A percentile compares a stretch with the other conserved stretches of the same genome.
Conservation (phyloP, 2,888 invertebrate species). For the Zaprionus obscuricornis region DNA sequence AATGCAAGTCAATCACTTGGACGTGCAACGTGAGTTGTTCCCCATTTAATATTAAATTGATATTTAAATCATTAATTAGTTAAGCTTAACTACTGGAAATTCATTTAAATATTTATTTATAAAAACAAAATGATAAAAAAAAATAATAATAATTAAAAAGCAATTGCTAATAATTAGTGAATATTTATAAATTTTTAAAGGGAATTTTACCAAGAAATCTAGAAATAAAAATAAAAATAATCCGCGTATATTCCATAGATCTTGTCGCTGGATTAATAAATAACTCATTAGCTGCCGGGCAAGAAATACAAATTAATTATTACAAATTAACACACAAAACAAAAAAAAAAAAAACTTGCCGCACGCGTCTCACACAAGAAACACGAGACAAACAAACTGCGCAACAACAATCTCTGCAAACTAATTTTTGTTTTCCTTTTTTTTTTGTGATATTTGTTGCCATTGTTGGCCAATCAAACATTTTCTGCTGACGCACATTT, state of each 20-base stretch:
- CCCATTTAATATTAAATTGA: no score
- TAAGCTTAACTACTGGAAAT: slow-evolving; percentile 37
- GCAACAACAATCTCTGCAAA: slow-evolving; percentile 23
- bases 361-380: slow-evolving; percentile 55
- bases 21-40: no score
- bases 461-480: slow-evolving; percentile 50
- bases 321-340: slow-evolving; percentile 65
- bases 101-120: no score
- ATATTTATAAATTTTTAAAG: not conserved
- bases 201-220: slow-evolving; percentile 16
- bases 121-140: slow-evolving; percentile 3
- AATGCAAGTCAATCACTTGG: not conserved
- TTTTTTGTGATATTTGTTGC: slow-evolving; percentile 31
- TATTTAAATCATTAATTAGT: no score
- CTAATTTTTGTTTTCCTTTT: slow-evolving; percentile 35
- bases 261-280: slow-evolving; percentile 41
- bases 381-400: slow-evolving; percentile 41
- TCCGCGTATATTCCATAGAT: slow-evolving; percentile 18
- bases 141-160: no score
- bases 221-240: slow-evolving; percentile 3
- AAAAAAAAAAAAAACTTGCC: slow-evolving; percentile 34
- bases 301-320: slow-evolving; percentile 61
- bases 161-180: no score
- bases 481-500: slow-evolving; percentile 66
- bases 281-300: slow-evolving; percentile 48